A percentile compares a stretch with the other conserved stretches of the same genome.
These are phyloP conservation scores for Gymnocypris eckloni DNA, from an alignment of 2,797 vertebrate species.

Conservation along the genomic window DNA sequence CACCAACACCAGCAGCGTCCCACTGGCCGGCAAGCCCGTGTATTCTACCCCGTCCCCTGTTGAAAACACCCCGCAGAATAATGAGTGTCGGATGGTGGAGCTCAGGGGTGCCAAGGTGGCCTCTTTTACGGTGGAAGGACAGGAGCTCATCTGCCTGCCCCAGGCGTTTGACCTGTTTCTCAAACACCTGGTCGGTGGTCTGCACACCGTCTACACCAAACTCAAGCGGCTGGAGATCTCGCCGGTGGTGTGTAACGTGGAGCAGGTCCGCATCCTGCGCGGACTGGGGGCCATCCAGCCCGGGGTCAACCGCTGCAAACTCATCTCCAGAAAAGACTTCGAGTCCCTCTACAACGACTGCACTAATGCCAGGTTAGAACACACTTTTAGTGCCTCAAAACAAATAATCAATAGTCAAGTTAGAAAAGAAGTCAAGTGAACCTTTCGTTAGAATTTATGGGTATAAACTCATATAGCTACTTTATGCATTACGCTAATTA, in stretches of 20 bases:
- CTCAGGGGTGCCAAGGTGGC: conserved; percentile 96
- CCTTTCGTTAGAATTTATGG: background rate
- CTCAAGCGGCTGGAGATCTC: conserved; percentile 99
- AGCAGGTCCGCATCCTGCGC: conserved; percentile 97
- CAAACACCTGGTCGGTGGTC: conserved; percentile 97
- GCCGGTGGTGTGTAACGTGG: conserved; percentile 98
- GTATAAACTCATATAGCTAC: background rate
- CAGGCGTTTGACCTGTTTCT: conserved; percentile 99
- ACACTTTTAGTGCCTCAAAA: background rate
- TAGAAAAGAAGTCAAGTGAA: background rate
- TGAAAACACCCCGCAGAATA: conserved; percentile 98
- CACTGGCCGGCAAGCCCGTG: conserved; percentile 89
- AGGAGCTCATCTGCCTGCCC: conserved; percentile 98
- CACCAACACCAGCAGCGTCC: conserved; percentile 79
- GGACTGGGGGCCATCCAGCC: conserved; percentile 98
- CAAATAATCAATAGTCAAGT: background rate
- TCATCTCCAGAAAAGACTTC: conserved; percentile 98
- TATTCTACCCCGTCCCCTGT: conserved; percentile 98
- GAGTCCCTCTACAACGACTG: conserved; percentile 99
- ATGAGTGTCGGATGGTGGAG: conserved; percentile 99
- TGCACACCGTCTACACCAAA: conserved; percentile 99
- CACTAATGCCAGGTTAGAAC: conserved; percentile 94
- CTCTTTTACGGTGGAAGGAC: conserved; percentile 96
- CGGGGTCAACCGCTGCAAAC: conserved; percentile 98
- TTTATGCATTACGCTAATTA: background rate